Percentiles rank a stretch among this genome's conserved stretches.
Conservation (phyloP, 2,888 invertebrate species). For the Conops quadrifasciatus region DNA sequence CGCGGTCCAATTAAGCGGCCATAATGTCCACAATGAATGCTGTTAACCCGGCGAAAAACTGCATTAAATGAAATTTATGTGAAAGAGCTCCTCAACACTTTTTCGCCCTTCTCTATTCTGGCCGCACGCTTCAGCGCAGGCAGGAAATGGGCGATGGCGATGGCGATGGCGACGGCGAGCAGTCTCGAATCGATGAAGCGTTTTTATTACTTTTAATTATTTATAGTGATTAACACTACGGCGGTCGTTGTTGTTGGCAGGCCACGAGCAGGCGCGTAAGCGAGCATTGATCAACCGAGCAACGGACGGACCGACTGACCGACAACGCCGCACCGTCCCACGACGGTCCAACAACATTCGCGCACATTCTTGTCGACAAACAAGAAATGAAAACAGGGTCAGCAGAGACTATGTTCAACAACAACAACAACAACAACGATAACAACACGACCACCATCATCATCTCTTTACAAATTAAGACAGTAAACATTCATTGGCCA, state of each 20-base stretch:
- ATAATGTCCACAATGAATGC: background rate
- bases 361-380: no score
- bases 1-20: background rate
- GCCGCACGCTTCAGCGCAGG: no score
- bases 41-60: background rate
- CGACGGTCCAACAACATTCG: background rate
- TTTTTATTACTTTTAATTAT: conserved; percentile 21
- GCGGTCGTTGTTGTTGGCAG: no score
- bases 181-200: background rate
- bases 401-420: no score
- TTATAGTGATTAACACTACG: conserved; percentile 3
- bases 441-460: no score
- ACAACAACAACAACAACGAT: no score
- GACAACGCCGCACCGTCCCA: background rate
- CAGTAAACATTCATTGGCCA: conserved; percentile 1
- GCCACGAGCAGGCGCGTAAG: no score
- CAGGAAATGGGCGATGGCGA: no score
- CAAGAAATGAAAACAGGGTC: no score
- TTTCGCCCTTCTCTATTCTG: no score
- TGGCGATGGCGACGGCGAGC: background rate
- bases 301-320: background rate
- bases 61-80: conserved; percentile 1
- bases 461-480: no score
- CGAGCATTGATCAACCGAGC: no score
- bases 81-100: background rate